A percentile compares a stretch with the other conserved stretches of the same genome.
These are phyloP conservation scores for Halocynthia aurantium DNA, from an alignment of 23 tunicate genomes.

Conservation along the genomic window DNA sequence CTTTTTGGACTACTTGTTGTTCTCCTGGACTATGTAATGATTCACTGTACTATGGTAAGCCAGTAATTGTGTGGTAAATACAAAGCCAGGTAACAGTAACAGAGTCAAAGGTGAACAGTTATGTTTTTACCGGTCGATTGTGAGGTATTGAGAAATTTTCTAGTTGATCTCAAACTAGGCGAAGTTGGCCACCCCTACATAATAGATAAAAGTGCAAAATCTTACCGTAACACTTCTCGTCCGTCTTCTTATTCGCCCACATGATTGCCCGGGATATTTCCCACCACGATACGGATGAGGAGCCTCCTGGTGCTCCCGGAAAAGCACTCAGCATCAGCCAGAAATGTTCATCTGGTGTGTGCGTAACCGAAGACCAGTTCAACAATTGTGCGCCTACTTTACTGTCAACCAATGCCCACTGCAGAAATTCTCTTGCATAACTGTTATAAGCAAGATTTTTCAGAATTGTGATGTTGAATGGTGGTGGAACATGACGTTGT, in stretches of 20 bases:
- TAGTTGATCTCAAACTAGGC: too few relatives aligned
- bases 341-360: conserved; percentile 4
- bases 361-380: conserved; percentile 44
- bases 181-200: too few relatives aligned
- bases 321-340: neutral
- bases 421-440: conserved; percentile 25
- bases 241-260: neutral
- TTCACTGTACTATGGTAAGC: too few relatives aligned
- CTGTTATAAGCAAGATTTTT: conserved; percentile 52
- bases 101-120: too few relatives aligned
- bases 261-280: neutral
- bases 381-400: conserved; percentile 23
- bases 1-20: too few relatives aligned
- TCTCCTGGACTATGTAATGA: too few relatives aligned
- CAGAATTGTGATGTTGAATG: conserved; percentile 31
- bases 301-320: conserved; percentile 4
- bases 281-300: neutral
- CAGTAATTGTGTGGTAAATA: too few relatives aligned
- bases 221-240: neutral
- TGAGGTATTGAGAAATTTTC: too few relatives aligned
- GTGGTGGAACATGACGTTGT: conserved; percentile 24
- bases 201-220: too few relatives aligned
- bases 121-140: too few relatives aligned
- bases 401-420: conserved; percentile 39
- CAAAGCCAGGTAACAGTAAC: too few relatives aligned